Evolutionary conservation across 2,113 vertebrate genomes (phyloP).

Genomic region (Tragelaphus buxtoni): DNA sequence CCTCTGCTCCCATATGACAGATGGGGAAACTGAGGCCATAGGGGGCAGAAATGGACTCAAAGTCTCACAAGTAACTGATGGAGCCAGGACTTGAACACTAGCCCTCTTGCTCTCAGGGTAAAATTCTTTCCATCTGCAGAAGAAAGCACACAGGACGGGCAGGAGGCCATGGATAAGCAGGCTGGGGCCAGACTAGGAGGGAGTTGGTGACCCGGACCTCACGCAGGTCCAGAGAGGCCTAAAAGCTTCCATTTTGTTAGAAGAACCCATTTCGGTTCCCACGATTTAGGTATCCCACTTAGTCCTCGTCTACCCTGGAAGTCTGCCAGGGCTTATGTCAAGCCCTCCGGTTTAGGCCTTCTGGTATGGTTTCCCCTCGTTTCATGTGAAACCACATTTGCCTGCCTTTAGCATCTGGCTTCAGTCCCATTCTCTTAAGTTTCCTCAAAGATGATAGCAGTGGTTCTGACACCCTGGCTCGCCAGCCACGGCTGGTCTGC

Average conservation of each 20-base stretch:
- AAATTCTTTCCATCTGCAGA: neutral
- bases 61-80: neutral
- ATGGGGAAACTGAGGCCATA: neutral
- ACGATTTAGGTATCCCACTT: accelerated
- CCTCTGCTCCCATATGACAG: neutral
- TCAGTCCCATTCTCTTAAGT: neutral
- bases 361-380: neutral
- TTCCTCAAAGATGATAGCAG: neutral
- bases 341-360: neutral
- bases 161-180: neutral
- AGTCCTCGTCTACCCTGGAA: neutral
- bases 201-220: neutral
- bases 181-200: neutral
- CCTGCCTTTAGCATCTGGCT: neutral
- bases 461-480: neutral
- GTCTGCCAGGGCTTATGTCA: neutral
- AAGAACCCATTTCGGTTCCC: neutral
- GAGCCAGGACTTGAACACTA: neutral
- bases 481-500: neutral
- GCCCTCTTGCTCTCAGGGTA: neutral
- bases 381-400: neutral
- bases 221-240: neutral
- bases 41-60: neutral
- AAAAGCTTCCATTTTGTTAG: neutral
- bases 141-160: accelerated